phyloP scores from a whole-genome alignment of 1,140 invertebrate genomes.

The Chironomus striatipennis region DNA sequence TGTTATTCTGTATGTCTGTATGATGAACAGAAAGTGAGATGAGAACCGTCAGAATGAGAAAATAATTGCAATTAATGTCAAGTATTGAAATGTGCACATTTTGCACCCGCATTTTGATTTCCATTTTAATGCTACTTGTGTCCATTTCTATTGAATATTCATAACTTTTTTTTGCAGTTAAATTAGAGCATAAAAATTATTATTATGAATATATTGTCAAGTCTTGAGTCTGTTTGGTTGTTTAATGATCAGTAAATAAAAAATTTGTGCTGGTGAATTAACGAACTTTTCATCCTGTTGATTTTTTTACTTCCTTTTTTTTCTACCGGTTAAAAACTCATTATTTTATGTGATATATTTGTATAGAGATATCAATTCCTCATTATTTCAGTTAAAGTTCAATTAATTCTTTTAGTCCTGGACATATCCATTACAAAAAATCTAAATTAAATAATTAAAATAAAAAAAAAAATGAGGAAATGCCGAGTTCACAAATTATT shows the following conservation, averaged over 20 bases:
- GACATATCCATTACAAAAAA: background rate
- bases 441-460: conserved; percentile 11
- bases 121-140: background rate
- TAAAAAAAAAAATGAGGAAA: background rate
- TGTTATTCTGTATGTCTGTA: too few relatives aligned
- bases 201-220: background rate
- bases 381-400: background rate
- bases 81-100: background rate
- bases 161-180: background rate
- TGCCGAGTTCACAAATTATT: background rate
- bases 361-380: background rate
- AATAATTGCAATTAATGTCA: conserved; percentile 14
- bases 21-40: too few relatives aligned
- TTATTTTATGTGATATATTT: too few relatives aligned
- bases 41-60: background rate
- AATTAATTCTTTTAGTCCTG: background rate
- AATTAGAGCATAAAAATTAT: conserved; percentile 2
- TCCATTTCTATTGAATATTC: background rate
- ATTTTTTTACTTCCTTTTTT: background rate
- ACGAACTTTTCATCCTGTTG: background rate
- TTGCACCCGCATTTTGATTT: background rate
- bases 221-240: background rate
- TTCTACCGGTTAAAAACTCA: background rate
- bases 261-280: conserved; percentile 2
- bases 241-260: background rate